Base-by-base conservation (phyloP, 2,113 vertebrate genomes). In the Syngnathus floridae region DNA sequence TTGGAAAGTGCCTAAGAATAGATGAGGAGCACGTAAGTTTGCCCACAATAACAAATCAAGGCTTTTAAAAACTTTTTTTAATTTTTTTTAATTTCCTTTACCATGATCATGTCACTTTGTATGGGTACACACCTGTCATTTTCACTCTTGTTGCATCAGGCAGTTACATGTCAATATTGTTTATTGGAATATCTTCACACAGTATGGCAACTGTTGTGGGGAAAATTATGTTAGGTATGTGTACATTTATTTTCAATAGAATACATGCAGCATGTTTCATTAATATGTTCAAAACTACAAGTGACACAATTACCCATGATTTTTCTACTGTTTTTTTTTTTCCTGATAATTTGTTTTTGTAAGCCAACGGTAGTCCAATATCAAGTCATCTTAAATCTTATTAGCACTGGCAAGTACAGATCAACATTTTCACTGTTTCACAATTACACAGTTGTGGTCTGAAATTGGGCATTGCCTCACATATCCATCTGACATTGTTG, bases 1-100 rank as follows among this genome's bases (percentile, higher is more conserved):
- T 93, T 93, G 91, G 92, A 92, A 95, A 95, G 93, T 94, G 93
- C 94, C 94, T 95, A 93, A 94, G 92, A 88, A 91, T 66, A 21
- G 69, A 77, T 56, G 62, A 78, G 46, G 60, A 62, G 70, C 52
- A 77, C 74, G 74, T 64, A 74, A 80, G 71, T 85, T 79, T 71
- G 71, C 74, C 70, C 68, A 72, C 63, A 60, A 65, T 40, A 78
- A 77, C 74, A 72, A 80, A 73, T 82, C 67, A 73, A 78, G 74
- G 74, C 67, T 76, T 78, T 79, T 55, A 61, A 79, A 75, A 82
- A 76, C 26, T 26, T 26, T 52, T 21, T 1, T 26, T 26, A n/a
- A n/a, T 14, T 45, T 22, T 59, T 38, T 40, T 59, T 64, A 73
- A 77, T 67, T 77, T 72, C 38, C 65, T 70, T 74, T 70, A 74